Base-by-base conservation (phyloP, 2,797 vertebrate species). In the Graptemys geographica region DNA sequence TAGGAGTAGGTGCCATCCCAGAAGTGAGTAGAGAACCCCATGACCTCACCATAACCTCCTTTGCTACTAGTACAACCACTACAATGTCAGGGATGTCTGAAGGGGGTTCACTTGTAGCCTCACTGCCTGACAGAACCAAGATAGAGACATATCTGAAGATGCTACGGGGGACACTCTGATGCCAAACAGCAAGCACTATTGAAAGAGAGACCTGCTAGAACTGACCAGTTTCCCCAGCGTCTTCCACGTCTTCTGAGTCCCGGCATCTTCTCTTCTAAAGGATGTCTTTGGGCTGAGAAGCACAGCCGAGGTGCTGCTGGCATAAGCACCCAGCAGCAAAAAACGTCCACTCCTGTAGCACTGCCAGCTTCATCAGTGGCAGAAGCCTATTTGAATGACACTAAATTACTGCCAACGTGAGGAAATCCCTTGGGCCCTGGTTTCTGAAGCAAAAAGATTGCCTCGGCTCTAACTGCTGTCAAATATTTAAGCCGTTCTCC, bases 401-500 rank as follows among this genome's bases (percentile, higher is more conserved):
- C 87, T 88, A 93, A 96, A 91, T 81, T 84, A 10, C 92, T 84
- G 94, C 84, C 93, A 79, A 49, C 33, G 87, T 80, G 90, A 95
- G 94, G 93, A 96, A 81, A 81, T 87, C 93, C 91, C 16, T 25
- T 81, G 94, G 81, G 80, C 83, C 91, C 92, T 12, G 37, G 86
- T 81, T 80, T 96, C 89, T 86, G 92, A 94, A 96, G 96, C 65
- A 94, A 53, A 76, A 69, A 87, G 92, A 84, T 80, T 97, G 87
- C 91, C 90, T 96, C 91, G 88, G 94, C 93, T 86, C 92, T n/a
- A 59, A 74, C 86, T 89, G 94, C 95, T 96, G 91, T 96, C 96
- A 96, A 96, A 94, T 94, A 96, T 96, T 96, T 90, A 96, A 93
- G 94, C 79, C 87, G 59, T 74, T 96, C 94, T 92, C 86, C 59